Conservation (phyloP, 2,888 invertebrate species). For the Clunio marinus region DNA sequence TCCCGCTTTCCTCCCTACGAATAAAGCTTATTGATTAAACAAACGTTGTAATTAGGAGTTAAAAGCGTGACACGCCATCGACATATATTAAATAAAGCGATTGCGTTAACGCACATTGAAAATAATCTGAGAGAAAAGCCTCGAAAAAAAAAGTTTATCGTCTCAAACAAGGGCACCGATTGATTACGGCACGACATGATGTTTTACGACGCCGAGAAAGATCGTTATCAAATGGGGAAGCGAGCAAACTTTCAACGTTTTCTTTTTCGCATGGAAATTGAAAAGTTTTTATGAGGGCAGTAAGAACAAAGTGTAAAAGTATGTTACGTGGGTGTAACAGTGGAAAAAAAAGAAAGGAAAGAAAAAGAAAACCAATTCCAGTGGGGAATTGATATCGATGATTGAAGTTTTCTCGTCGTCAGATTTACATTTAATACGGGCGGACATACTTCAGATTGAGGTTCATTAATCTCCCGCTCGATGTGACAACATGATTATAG, state of each 20-base stretch:
- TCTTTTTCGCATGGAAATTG: no score
- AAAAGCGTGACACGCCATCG: constrained; percentile 19
- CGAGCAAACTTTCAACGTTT: no score
- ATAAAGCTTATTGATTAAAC: constrained; percentile 7
- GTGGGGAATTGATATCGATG: background rate
- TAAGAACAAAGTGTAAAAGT: background rate
- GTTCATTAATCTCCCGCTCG: background rate
- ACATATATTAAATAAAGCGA: background rate
- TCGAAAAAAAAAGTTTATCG: constrained; percentile 2
- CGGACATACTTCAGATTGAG: no score
- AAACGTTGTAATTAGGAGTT: background rate
- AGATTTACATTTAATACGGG: constrained; percentile 4
- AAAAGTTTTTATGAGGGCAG: constrained; percentile 16
- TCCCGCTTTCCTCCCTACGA: background rate
- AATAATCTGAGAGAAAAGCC: no score
- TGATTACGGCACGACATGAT: constrained; percentile 4
- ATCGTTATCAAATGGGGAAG: constrained; percentile 18
- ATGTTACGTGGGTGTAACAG: background rate
- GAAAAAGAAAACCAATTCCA: background rate
- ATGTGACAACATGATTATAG: constrained; percentile 11
- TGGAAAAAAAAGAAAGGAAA: background rate
- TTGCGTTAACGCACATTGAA: constrained; percentile 19
- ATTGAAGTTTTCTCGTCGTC: background rate
- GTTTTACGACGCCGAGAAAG: constrained; percentile 16
- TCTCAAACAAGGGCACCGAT: background rate